Percentiles rank a stretch among this genome's conserved stretches.
Evolutionary conservation across 92 coral and sea anemone genomes (phyloP).

Genomic region (Bergia sp.): DNA sequence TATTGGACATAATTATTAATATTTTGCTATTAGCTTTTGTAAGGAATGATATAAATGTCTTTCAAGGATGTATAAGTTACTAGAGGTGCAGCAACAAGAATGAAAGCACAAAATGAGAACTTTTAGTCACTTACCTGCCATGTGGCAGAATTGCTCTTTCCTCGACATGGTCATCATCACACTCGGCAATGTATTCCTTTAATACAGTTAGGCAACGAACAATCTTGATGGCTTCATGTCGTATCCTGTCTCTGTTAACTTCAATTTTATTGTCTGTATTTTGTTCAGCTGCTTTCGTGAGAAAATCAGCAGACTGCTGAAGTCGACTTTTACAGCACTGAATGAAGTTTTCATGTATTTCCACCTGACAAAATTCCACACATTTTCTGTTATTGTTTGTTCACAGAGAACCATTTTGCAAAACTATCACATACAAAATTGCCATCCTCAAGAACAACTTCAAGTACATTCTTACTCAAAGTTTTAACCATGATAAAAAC

Average conservation of each 20-base stretch:
- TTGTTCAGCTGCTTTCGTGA: constrained; percentile 60
- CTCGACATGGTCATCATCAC: constrained; percentile 97
- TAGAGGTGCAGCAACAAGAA: too few relatives aligned
- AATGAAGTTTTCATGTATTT: constrained; percentile 93
- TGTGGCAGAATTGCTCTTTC: constrained; percentile 95
- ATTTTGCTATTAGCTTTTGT: not conserved
- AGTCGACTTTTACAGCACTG: constrained; percentile 87
- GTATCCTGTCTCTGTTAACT: constrained; percentile 48
- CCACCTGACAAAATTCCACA: constrained; percentile 65
- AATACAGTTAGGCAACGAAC: constrained; percentile 95
- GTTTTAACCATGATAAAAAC: too few relatives aligned
- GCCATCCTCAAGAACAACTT: too few relatives aligned
- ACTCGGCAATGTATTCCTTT: constrained; percentile 93
- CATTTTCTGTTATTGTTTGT: not conserved
- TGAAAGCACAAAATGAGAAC: too few relatives aligned
- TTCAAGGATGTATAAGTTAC: too few relatives aligned
- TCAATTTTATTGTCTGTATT: constrained; percentile 63
- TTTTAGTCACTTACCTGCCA: constrained; percentile 73
- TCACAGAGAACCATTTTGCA: not conserved
- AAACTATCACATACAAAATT: too few relatives aligned
- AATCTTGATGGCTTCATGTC: constrained; percentile 84
- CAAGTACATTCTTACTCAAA: too few relatives aligned
- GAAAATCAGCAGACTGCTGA: constrained; percentile 83
- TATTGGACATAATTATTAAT: constrained; percentile 17
- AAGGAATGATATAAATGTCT: not conserved